Conservation (phyloP, 2,888 invertebrate species). For the Pristionchus mayeri region DNA sequence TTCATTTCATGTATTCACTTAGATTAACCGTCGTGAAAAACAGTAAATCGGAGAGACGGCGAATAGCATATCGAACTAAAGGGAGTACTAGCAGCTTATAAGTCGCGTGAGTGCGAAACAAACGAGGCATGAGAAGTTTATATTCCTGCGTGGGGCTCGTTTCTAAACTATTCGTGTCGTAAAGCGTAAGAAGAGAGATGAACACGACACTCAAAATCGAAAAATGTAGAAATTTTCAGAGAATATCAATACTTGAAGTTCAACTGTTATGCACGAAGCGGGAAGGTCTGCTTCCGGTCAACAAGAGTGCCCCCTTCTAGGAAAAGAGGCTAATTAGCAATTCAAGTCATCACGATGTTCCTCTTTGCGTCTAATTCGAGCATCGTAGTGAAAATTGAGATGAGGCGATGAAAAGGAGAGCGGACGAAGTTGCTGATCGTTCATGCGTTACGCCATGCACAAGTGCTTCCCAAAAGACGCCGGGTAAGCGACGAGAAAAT, state of each 20-base stretch:
- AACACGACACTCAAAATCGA: no score
- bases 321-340: no score
- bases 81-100: no score
- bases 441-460: slow-evolving; percentile 16
- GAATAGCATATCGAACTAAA: no score
- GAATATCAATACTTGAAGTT: no score
- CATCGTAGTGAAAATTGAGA: not conserved
- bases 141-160: not conserved
- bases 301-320: no score
- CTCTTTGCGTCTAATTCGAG: not conserved
- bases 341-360: no score
- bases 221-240: no score
- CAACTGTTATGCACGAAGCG: no score
- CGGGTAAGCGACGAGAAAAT: not conserved
- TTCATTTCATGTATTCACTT: not conserved
- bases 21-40: not conserved
- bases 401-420: not conserved
- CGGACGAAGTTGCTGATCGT: not conserved
- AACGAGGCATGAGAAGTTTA: slow-evolving; percentile 23
- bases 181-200: not conserved
- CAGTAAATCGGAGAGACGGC: no score
- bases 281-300: no score
- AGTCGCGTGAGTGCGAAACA: not conserved
- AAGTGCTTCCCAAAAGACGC: slow-evolving; percentile 32
- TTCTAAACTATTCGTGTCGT: no score